Evolutionary conservation across 2,113 vertebrate genomes (phyloP).

Genomic region (Ciconia stormi): DNA sequence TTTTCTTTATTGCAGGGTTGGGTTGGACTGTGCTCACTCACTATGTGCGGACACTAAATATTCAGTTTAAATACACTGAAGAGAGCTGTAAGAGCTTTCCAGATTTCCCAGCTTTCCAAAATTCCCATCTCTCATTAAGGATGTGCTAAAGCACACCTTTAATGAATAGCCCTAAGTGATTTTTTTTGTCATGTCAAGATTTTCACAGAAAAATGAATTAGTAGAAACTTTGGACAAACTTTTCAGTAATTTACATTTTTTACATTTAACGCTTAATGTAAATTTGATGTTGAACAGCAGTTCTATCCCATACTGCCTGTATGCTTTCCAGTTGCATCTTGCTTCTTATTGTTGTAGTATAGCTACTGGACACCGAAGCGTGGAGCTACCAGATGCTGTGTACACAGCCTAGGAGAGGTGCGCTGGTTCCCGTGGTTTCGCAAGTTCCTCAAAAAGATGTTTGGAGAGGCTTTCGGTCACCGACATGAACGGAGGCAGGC

Average conservation of each 20-base stretch:
- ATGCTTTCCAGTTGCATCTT: neutral
- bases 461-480: neutral
- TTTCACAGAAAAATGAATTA: neutral
- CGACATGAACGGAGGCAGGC: neutral
- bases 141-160: neutral
- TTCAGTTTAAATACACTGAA: neutral
- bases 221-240: neutral
- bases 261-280: neutral
- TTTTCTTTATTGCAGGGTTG: neutral
- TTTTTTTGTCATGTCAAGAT: neutral
- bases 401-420: neutral
- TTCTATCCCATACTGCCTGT: neutral
- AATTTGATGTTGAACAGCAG: neutral
- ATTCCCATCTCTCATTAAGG: neutral
- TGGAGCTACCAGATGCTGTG: neutral
- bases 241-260: neutral
- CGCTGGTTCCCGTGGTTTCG: accelerated
- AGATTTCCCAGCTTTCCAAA: neutral
- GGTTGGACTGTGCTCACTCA: neutral
- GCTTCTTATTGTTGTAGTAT: neutral
- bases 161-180: neutral
- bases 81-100: neutral
- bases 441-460: neutral
- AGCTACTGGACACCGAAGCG: neutral
- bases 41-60: neutral